phyloP scores from a whole-genome alignment of 2,113 vertebrate species.

The Phodopus roborovskii region DNA sequence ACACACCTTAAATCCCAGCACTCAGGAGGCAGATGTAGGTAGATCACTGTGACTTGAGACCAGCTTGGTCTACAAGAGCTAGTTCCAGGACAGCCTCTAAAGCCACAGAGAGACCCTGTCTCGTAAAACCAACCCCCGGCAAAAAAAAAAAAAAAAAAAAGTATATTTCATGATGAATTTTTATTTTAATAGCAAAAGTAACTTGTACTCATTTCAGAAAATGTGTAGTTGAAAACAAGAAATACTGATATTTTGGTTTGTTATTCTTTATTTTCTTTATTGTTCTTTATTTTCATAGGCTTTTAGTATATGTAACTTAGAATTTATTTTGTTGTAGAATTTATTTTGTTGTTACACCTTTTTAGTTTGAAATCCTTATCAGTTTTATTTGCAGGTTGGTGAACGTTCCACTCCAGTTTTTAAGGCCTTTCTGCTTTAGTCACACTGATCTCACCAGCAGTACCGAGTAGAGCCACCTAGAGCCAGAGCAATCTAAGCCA shows the following conservation, averaged over 20 bases:
- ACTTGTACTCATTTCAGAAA: slow-evolving; percentile 12
- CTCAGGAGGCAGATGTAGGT: no score
- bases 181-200: slow-evolving; percentile 51
- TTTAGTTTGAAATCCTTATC: not conserved
- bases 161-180: slow-evolving; percentile 24
- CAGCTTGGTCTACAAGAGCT: no score
- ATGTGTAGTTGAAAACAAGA: slow-evolving; percentile 11
- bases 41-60: no score
- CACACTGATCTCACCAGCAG: not conserved
- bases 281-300: slow-evolving; percentile 29
- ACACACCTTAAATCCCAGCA: no score
- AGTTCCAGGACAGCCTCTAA: no score
- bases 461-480: no score
- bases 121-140: no score
- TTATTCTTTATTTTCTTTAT: not conserved
- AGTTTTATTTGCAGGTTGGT: not conserved
- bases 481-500: not conserved
- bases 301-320: slow-evolving; percentile 34
- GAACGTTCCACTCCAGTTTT: not conserved
- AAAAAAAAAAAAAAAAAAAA: no score
- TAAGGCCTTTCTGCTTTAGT: not conserved
- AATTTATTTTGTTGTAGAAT: not conserved
- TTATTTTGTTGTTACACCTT: not conserved
- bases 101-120: no score
- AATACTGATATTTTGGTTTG: not conserved